Evolutionary conservation across 1,140 invertebrate species (phyloP).

Genomic region (Lepidotrigona ventralis): DNA sequence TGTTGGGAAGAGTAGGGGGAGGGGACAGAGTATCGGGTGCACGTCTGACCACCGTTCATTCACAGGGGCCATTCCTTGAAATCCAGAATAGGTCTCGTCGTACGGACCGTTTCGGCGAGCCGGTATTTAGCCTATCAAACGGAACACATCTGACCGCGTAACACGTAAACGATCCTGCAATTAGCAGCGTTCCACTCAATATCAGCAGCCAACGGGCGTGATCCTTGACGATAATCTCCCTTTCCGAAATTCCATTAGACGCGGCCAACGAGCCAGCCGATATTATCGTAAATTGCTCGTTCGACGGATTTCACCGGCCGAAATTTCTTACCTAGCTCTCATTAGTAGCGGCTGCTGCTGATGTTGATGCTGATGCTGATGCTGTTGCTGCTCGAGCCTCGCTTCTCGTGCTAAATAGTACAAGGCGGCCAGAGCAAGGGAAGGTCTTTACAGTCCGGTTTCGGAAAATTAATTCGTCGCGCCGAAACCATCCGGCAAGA

Average conservation of each 20-base stretch:
- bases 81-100: constrained; percentile 19
- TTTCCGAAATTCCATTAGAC: constrained; percentile 49
- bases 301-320: constrained; percentile 35
- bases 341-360: constrained; percentile 25
- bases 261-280: constrained; percentile 23
- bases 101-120: constrained; percentile 1
- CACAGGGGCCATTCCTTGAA: constrained; percentile 42
- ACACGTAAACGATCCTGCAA: constrained; percentile 53
- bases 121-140: constrained; percentile 49
- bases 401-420: background rate
- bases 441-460: background rate
- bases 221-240: constrained; percentile 42
- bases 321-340: constrained; percentile 39
- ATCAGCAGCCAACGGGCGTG: constrained; percentile 37
- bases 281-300: constrained; percentile 51
- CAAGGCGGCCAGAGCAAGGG: background rate
- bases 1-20: no score
- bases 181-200: constrained; percentile 47
- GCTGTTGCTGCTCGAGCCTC: background rate
- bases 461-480: background rate
- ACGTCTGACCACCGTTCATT: constrained; percentile 44
- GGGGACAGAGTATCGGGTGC: constrained; percentile 10
- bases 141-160: constrained; percentile 51
- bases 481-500: background rate
- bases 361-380: background rate